Base-by-base conservation (phyloP, 2,113 vertebrate species). In the Otis tarda region DNA sequence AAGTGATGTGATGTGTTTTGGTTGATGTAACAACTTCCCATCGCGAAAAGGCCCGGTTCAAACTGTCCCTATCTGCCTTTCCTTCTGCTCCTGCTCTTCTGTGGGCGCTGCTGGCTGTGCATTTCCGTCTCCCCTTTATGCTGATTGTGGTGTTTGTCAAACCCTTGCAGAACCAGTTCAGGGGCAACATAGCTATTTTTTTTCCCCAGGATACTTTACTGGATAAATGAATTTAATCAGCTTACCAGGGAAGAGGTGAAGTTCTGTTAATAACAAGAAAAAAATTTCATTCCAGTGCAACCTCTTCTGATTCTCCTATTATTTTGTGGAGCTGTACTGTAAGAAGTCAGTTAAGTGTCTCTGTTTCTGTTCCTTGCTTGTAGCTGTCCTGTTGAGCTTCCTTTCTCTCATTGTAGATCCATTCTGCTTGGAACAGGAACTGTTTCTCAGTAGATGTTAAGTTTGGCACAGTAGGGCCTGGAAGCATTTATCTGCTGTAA, bases 11-110 rank as follows among this genome's bases (percentile, higher is more conserved):
- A 35, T 10, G 8, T 10, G 15, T 47, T 67, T 61, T 10, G 31
- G 71, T n/a, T 74, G 33, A 6, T 56, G 14, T 68, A 50, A 53
- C 33, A 59, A 9, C 15, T 59, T 13, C 35, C 39, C 3, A 4
- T 28, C 5, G 0, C 12, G 25, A 56, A 33, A 71, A 50, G 53
- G 5, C 7, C 8, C 9, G 7, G 35, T 47, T 77, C 0, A 3
- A n/a, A 4, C 9, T 30, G 11, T 10, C 19, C 24, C 10, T 31
- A 0, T 9, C 47, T 23, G 20, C 55, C 30, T 59, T 69, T 25
- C n/a, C 55, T 21, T 25, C 78, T 14, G 20, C 31, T 19, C 10
- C 24, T 35, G 21, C 16, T n/a, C 11, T 12, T 47, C 22, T 55
- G 23, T 10, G 27, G 27, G 24, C 41, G 65, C 49, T 68, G 30